Percentiles rank a stretch among this genome's conserved stretches.
phyloP scores from a whole-genome alignment of 1,140 invertebrate species.

The Papilio polytes region DNA sequence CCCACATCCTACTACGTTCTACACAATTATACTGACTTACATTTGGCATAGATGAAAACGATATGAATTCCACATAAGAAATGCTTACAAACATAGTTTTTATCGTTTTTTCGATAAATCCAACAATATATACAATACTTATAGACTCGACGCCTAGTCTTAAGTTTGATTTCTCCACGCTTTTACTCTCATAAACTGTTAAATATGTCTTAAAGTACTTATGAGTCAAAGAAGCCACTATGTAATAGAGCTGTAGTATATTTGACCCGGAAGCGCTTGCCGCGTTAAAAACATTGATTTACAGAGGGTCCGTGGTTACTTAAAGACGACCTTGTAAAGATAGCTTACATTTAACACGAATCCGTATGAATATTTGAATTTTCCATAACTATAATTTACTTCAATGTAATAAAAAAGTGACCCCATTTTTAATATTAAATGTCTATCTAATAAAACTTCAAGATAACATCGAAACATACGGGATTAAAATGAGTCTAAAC shows the following conservation, averaged over 20 bases:
- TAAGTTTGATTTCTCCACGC: no score
- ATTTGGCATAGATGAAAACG: no score
- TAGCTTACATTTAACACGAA: no score
- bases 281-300: slow-evolving; percentile 18
- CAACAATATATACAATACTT: no score
- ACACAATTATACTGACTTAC: background rate
- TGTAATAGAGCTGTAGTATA: background rate
- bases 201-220: background rate
- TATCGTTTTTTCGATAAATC: no score
- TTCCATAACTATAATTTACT: background rate
- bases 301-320: background rate
- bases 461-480: background rate
- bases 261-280: background rate
- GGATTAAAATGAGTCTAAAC: background rate
- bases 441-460: background rate
- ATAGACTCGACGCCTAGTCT: no score
- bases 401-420: background rate
- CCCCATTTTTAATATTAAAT: background rate
- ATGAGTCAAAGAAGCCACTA: background rate
- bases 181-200: background rate
- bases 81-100: background rate
- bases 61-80: no score
- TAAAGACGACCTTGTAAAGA: background rate
- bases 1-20: background rate
- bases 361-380: no score